Percentiles rank a stretch among this genome's conserved stretches.
These are phyloP conservation scores for Isaurus tuberculatus DNA, from an alignment of 92 coral and sea anemone genomes.

Conservation along the genomic window DNA sequence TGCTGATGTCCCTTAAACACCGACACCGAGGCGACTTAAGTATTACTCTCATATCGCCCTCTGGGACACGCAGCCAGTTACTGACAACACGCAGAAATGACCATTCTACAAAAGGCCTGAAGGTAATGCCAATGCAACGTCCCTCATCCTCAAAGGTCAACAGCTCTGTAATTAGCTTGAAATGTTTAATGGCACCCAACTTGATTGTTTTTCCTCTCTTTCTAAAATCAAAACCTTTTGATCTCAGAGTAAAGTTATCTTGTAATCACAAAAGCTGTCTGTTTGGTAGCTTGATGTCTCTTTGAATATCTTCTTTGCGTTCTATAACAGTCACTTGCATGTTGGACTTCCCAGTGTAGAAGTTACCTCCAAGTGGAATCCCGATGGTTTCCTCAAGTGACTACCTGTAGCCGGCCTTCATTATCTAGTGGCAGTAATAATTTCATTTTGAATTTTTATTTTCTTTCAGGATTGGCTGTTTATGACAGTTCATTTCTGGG, in stretches of 20 bases:
- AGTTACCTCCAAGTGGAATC: too few species aligned
- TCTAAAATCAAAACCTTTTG: too few species aligned
- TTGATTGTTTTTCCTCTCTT: too few species aligned
- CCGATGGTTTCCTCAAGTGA: too few species aligned
- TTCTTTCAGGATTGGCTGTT: slow-evolving; percentile 80
- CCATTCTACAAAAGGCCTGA: slow-evolving; percentile 78
- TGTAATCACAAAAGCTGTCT: neutral
- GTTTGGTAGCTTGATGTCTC: neutral
- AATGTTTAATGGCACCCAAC: too few species aligned
- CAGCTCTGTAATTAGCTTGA: too few species aligned
- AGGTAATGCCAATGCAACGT: slow-evolving; percentile 48
- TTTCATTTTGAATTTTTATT: neutral
- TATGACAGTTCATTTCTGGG: slow-evolving; percentile 93
- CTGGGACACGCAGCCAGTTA: slow-evolving; percentile 85
- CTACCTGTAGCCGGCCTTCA: too few species aligned
- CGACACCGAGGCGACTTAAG: slow-evolving; percentile 85
- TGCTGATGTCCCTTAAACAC: slow-evolving; percentile 73
- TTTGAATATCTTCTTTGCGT: neutral
- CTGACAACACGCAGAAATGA: slow-evolving; percentile 88
- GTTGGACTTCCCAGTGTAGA: too few species aligned
- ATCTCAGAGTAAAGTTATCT: too few species aligned
- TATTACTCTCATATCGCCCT: slow-evolving; percentile 82
- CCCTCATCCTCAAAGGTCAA: too few species aligned
- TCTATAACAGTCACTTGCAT: too few species aligned
- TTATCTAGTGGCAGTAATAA: too few species aligned